Evolutionary conservation across 2,888 invertebrate species (phyloP), one percentile per base, ranked within the genome.

Genomic region (Polymixis flavicincta): DNA sequence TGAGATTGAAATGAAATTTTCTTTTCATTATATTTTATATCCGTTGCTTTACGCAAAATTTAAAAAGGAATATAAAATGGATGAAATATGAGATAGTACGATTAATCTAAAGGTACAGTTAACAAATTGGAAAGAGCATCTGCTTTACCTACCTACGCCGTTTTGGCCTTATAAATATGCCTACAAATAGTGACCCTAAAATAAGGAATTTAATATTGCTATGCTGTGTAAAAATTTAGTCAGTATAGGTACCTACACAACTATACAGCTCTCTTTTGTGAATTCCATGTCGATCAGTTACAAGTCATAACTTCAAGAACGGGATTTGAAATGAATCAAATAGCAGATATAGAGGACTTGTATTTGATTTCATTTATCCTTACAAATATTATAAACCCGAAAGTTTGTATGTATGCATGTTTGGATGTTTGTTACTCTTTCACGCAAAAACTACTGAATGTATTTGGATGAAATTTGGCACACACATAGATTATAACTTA

Each of bases 1-100:
- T 82, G 83, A 82, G 82, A 82, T 55, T 65, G 50, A 59, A 68
- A 64, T 55, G 60, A 60, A 82, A 60, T 71, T 63, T 5, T 52
- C 42, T 67, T 71, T 79, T 45, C 54, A 25, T 32, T 14, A 55
- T 55, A 32, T 70, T 50, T 78, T 17, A 28, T 55, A 14, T 57
- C 50, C 50, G 66, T 72, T 80, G 50, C 52, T 61, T 67, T 48
- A 54, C 22, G 25, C 2, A 32, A 69, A 55, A 50, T 2, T 50
- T 52, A 22, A 22, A 32, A 61, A 50, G n/a, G n/a, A 61, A 67
- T 22, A 37, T 9, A 28, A 45, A 55, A 50, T 45, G 5, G n/a
- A 48, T 42, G 45, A 22, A 52, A 25, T 32, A 45, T 60, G 22
- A 17, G 11, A 69, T 48, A 19, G 37, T 69, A 57, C 7, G 11